Conservation (phyloP, 2,113 vertebrate species). For the Axis porcinus region DNA sequence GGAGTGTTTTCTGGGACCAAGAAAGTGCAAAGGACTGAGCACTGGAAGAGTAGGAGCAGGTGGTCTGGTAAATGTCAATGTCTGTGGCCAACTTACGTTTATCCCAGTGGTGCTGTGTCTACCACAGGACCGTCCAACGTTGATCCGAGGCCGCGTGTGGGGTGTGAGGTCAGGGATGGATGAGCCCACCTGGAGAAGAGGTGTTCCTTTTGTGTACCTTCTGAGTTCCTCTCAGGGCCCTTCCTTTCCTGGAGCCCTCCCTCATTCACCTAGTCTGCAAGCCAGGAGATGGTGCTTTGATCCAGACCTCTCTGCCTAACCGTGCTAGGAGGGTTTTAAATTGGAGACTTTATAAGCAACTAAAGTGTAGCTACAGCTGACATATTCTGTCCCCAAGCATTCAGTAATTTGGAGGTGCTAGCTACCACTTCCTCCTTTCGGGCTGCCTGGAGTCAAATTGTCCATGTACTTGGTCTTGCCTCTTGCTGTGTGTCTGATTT, state of each 20-base stretch:
- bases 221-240: background rate
- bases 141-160: background rate
- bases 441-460: too few species aligned
- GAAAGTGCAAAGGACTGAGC: background rate
- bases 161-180: background rate
- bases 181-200: too few species aligned
- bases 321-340: background rate
- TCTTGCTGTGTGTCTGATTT: rapidly evolving
- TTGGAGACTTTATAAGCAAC: background rate
- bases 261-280: background rate
- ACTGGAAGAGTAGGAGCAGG: rapidly evolving
- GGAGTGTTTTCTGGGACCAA: background rate
- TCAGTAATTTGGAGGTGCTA: rapidly evolving
- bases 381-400: background rate
- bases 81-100: background rate
- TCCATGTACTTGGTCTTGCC: background rate
- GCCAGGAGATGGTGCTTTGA: background rate
- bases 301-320: background rate
- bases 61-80: background rate
- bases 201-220: too few species aligned
- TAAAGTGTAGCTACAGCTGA: background rate
- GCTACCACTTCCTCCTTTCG: background rate
- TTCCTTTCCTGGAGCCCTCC: background rate
- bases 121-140: rapidly evolving
- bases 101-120: background rate